Evolutionary conservation across 2,888 invertebrate species (phyloP).

Genomic region (Icerya purchasi): DNA sequence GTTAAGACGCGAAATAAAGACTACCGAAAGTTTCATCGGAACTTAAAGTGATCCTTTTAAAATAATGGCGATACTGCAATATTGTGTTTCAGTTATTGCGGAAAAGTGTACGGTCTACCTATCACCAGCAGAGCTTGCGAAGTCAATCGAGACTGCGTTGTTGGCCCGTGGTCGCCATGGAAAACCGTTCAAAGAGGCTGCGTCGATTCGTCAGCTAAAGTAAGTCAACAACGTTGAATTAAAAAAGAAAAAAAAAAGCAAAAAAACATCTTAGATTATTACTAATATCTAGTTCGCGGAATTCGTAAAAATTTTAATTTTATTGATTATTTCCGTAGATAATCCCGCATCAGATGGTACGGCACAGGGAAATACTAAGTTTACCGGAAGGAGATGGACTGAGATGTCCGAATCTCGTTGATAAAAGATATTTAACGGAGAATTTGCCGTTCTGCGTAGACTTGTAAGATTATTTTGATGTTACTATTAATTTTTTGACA

Average conservation of each 20-base stretch:
- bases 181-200: conserved; percentile 32
- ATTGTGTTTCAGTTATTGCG: conserved; percentile 14
- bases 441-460: conserved; percentile 23
- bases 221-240: too few species aligned
- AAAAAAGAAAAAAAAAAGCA: too few species aligned
- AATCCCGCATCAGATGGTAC: conserved; percentile 23
- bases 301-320: too few species aligned
- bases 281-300: too few species aligned
- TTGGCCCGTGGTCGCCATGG: conserved; percentile 39
- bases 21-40: too few species aligned
- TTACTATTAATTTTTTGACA: too few species aligned
- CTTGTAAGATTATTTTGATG: conserved; percentile 21
- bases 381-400: conserved; percentile 24
- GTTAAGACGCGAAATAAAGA: too few species aligned
- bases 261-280: too few species aligned
- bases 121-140: conserved; percentile 28
- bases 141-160: conserved; percentile 31
- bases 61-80: too few species aligned
- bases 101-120: conserved; percentile 11
- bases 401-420: conserved; percentile 24
- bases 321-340: too few species aligned
- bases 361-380: conserved; percentile 22
- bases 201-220: conserved; percentile 24
- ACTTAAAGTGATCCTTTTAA: too few species aligned
- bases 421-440: conserved; percentile 22